A percentile compares a stretch with the other conserved stretches of the same genome.
Evolutionary conservation across 2,113 vertebrate species (phyloP).

Genomic region (Ophthalmolycus amberensis): DNA sequence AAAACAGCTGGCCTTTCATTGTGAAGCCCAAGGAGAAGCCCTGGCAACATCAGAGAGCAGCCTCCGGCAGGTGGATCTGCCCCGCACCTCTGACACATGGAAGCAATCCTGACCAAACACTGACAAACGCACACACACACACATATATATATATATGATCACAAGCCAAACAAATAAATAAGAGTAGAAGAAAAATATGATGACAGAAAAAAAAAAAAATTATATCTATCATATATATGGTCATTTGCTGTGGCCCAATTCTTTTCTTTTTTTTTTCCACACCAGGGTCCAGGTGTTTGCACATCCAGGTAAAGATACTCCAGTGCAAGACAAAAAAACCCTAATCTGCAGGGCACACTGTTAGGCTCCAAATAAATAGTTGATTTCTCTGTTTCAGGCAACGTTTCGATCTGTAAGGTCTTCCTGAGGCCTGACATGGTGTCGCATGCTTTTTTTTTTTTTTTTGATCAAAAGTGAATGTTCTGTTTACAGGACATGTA

Average conservation of each 20-base stretch:
- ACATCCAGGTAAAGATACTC: neutral
- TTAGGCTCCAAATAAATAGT: no score
- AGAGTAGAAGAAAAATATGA: neutral
- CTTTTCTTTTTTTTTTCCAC: neutral
- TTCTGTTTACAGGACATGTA: neutral
- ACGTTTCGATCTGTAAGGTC: neutral
- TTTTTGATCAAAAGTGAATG: neutral
- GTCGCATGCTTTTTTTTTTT: neutral
- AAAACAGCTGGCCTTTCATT: neutral
- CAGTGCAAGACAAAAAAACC: neutral
- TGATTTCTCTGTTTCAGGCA: no score
- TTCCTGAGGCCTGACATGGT: neutral
- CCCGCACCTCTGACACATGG: constrained; percentile 28
- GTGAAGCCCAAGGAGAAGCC: constrained; percentile 27
- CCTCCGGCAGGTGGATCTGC: constrained; percentile 40
- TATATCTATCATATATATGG: no score
- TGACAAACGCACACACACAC: constrained; percentile 13
- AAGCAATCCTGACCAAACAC: constrained; percentile 39
- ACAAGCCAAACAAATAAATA: neutral
- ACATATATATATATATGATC: neutral
- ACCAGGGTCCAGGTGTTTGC: neutral
- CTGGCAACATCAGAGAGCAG: constrained; percentile 25
- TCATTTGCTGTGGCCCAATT: no score
- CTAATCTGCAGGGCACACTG: neutral
- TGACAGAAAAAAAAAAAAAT: neutral